phyloP scores from a whole-genome alignment of 2,888 invertebrate genomes.

The Mythimna ferrago region DNA sequence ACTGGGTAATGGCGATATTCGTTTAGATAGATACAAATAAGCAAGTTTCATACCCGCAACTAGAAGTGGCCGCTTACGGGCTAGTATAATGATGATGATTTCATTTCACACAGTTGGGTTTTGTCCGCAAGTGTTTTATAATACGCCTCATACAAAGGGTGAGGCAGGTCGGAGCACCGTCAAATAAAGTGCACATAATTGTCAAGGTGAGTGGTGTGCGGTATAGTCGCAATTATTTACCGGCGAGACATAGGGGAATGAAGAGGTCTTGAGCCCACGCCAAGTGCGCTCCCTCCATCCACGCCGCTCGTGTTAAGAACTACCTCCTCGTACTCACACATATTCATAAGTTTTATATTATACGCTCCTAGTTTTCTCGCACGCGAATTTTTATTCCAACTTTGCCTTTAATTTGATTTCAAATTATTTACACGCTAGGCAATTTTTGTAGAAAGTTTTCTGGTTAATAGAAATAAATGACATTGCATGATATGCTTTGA shows the following conservation, averaged over 20 bases:
- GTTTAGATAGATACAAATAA: neutral
- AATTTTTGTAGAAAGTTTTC: conserved; percentile 52
- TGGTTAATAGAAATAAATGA: conserved; percentile 53
- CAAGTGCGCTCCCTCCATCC: conserved; percentile 77
- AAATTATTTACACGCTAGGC: conserved; percentile 59
- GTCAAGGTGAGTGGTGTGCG: conserved; percentile 82
- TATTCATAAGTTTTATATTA: conserved; percentile 76
- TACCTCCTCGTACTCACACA: conserved; percentile 73
- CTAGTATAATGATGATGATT: conserved; percentile 6
- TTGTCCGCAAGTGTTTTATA: conserved; percentile 50
- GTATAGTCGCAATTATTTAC: conserved; percentile 87
- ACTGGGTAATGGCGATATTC: neutral
- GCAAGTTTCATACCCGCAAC: neutral
- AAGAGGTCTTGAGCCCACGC: conserved; percentile 83
- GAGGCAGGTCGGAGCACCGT: conserved; percentile 73
- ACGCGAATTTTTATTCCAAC: conserved; percentile 58
- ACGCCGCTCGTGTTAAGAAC: conserved; percentile 77
- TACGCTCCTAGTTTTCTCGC: conserved; percentile 51
- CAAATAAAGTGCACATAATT: conserved; percentile 87
- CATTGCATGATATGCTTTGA: conserved; percentile 42
- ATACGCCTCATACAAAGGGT: conserved; percentile 58
- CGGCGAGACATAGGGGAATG: conserved; percentile 86
- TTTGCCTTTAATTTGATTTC: conserved; percentile 63
- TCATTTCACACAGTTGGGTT: conserved; percentile 16
- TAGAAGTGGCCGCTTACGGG: conserved; percentile 2